phyloP scores from a whole-genome alignment of 2,797 vertebrate species.

The Phaenicophaeus curvirostris region DNA sequence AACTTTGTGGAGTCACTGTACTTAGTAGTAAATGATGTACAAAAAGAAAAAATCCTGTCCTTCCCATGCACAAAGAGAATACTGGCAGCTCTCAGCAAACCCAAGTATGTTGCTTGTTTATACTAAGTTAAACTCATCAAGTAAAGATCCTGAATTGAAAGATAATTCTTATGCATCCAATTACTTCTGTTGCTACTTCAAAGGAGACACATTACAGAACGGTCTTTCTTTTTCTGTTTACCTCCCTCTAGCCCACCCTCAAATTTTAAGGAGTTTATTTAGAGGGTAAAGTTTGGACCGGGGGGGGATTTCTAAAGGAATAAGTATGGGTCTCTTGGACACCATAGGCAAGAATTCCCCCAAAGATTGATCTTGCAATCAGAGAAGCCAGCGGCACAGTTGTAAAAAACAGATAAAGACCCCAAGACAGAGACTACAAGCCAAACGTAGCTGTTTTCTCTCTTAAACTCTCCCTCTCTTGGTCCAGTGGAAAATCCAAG shows the following conservation, averaged over 20 bases:
- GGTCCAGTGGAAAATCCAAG: neutral
- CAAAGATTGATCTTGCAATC: neutral
- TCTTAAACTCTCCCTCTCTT: neutral
- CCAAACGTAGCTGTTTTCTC: neutral
- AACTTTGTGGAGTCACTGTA: slow-evolving; percentile 56
- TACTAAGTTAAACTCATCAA: neutral
- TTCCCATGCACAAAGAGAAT: slow-evolving; percentile 4
- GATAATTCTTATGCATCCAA: neutral
- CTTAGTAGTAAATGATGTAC: slow-evolving; percentile 63
- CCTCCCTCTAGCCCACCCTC: neutral
- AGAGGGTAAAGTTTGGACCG: neutral
- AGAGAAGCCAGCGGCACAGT: neutral
- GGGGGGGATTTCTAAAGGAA: neutral
- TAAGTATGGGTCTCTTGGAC: neutral
- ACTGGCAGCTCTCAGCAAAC: neutral
- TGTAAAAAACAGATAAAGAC: neutral
- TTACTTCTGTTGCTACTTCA: neutral
- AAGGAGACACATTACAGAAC: neutral
- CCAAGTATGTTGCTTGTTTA: neutral
- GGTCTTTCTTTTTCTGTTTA: neutral
- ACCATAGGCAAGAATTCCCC: neutral
- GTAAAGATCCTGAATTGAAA: neutral
- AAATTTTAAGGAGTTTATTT: neutral
- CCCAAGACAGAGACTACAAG: neutral
- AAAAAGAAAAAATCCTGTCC: slow-evolving; percentile 45